Base-by-base conservation (phyloP, 1,140 invertebrate genomes). In the Brachionus rotundiformis region DNA sequence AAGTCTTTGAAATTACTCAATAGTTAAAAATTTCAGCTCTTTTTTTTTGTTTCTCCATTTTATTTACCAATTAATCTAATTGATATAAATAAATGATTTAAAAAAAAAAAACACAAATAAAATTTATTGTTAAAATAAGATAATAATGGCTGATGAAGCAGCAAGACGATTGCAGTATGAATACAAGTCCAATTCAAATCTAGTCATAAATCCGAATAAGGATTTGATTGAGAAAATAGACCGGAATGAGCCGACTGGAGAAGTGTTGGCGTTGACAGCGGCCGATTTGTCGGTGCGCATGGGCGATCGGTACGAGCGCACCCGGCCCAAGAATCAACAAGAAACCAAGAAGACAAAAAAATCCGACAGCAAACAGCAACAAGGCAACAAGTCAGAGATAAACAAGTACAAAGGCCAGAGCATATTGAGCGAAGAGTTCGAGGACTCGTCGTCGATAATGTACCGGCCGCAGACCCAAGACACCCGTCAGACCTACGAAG, bases 131-230 rank as follows among this genome's bases (percentile, higher is more conserved):
- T n/a, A n/a, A n/a, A n/a, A n/a, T n/a, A n/a, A 41, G 8, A 29
- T 11, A 77, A 84, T 19, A 79, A 99, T 99, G 98, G 97, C 97
- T 86, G 97, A 98, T 90, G 95, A 95, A 86, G 94, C 96, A 84
- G 96, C 97, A 33, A 91, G 97, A 86, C 94, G 95, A 87, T 90
- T 97, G 83, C 98, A 99, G 88, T 99, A 99, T 90, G 98, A 99
- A 88, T 99, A 99, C 89, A 98, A 99, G 92, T 88, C 98, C 95
- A 99, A 99, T 88, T 99, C 97, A 0, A 99, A 99, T 92, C 92
- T 99, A 89, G 98, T 99, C 79, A 90, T 99, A 84, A 95, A 98
- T 96, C 96, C 96, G 84, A 98, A 99, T 90, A 94, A 98, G 44
- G 92, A 96, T 65, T 91, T 98, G 6, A 99, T 99, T 84, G 97